Percentiles rank a stretch among this genome's conserved stretches.
Evolutionary conservation across 2,888 invertebrate genomes (phyloP).

Genomic region (Ellobium chinense): DNA sequence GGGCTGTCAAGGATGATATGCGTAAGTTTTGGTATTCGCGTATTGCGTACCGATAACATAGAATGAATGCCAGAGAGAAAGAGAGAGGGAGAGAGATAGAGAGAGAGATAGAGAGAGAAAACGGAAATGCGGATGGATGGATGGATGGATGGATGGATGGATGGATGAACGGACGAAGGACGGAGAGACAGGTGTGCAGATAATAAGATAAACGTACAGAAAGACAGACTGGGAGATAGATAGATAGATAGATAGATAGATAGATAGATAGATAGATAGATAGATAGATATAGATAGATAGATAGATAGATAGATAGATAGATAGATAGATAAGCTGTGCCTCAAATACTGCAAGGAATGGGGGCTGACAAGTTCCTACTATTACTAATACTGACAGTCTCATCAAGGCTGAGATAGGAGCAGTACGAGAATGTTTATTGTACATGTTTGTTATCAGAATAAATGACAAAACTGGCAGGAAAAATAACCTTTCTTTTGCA

Average conservation of each 20-base stretch:
- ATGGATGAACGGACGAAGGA: background rate
- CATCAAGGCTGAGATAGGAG: too few relatives aligned
- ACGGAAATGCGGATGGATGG: background rate
- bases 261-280: conserved; percentile 11
- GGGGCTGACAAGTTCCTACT: too few relatives aligned
- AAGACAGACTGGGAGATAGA: background rate
- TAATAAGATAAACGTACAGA: background rate
- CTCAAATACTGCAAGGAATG: too few relatives aligned
- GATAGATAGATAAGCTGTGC: background rate
- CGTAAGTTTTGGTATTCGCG: too few relatives aligned
- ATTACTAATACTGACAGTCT: too few relatives aligned
- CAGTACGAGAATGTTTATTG: too few relatives aligned
- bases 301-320: conserved; percentile 7
- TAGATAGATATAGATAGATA: background rate
- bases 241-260: conserved; percentile 15
- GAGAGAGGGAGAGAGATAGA: background rate
- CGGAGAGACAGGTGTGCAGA: background rate
- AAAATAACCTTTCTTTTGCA: too few relatives aligned
- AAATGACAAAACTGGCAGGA: too few relatives aligned
- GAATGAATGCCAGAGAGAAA: background rate
- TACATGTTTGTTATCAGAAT: too few relatives aligned
- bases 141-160: background rate
- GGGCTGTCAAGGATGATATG: too few relatives aligned
- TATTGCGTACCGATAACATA: background rate
- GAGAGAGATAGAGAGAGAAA: conserved; percentile 1